These are phyloP conservation scores for Martes flavigula DNA, from an alignment of 2,797 vertebrate species.

Conservation along the genomic window DNA sequence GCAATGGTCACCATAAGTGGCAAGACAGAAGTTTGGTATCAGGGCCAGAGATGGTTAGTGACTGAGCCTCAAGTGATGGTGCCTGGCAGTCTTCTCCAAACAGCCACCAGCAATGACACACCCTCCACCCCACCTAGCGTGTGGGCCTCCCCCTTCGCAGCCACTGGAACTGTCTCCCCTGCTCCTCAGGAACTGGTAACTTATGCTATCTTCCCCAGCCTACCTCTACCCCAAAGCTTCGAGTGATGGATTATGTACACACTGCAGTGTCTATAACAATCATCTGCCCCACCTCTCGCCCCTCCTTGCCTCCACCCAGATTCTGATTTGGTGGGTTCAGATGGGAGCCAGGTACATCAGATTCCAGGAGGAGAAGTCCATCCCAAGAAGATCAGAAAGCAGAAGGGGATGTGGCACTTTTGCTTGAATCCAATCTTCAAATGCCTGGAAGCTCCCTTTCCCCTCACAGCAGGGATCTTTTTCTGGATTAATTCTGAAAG, in stretches of 20 bases:
- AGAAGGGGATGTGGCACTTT: not conserved
- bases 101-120: not conserved
- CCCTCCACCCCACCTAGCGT: not conserved
- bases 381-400: not conserved
- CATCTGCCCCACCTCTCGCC: not conserved
- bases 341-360: not conserved
- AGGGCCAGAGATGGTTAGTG: not conserved
- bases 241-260: not conserved
- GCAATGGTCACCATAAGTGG: not conserved
- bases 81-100: not conserved
- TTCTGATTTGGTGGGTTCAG: not conserved
- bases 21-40: not conserved
- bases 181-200: not conserved
- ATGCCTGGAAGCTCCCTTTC: not conserved
- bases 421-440: not conserved
- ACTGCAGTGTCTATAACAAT: not conserved
- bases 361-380: not conserved
- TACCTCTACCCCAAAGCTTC: not conserved
- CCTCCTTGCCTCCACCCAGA: not conserved
- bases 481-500: not conserved
- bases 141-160: not conserved
- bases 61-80: not conserved
- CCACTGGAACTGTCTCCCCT: not conserved
- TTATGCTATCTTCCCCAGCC: not conserved
- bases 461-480: not conserved